Conservation (phyloP, 1,140 invertebrate genomes). For the Ephestia elutella region DNA sequence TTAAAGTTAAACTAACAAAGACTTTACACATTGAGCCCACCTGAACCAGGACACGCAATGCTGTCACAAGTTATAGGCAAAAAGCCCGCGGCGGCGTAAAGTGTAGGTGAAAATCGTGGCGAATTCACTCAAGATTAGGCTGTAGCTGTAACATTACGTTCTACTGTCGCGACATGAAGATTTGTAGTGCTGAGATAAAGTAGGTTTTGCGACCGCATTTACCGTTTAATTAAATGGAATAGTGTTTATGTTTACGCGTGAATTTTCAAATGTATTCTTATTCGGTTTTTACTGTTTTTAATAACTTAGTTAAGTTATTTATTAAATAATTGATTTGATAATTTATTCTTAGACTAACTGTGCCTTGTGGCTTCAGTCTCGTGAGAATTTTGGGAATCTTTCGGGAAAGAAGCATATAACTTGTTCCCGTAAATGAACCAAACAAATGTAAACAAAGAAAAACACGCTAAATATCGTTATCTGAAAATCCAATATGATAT, state of each 20-base stretch:
- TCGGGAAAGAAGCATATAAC: too few relatives aligned
- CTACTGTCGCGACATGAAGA: background rate
- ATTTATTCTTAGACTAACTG: too few relatives aligned
- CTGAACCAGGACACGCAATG: background rate
- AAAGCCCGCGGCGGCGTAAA: background rate
- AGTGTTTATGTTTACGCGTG: background rate
- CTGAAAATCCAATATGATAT: background rate
- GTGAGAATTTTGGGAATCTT: too few relatives aligned
- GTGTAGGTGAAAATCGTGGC: background rate
- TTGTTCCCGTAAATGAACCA: too few relatives aligned
- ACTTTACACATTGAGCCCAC: background rate
- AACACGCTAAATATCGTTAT: too few relatives aligned
- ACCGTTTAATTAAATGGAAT: background rate
- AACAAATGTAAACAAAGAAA: too few relatives aligned
- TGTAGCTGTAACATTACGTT: background rate
- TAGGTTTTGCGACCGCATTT: background rate
- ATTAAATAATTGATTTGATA: too few relatives aligned
- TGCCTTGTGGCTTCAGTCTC: too few relatives aligned
- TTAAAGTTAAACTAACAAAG: too few relatives aligned
- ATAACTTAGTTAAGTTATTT: too few relatives aligned
- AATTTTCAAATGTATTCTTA: too few relatives aligned
- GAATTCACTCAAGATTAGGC: conserved; percentile 2
- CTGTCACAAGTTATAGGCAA: conserved; percentile 1
- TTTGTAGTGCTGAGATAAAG: background rate
- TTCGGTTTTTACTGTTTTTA: too few relatives aligned